phyloP scores from a whole-genome alignment of 2,888 invertebrate species.

The Athripsodes cinereus region DNA sequence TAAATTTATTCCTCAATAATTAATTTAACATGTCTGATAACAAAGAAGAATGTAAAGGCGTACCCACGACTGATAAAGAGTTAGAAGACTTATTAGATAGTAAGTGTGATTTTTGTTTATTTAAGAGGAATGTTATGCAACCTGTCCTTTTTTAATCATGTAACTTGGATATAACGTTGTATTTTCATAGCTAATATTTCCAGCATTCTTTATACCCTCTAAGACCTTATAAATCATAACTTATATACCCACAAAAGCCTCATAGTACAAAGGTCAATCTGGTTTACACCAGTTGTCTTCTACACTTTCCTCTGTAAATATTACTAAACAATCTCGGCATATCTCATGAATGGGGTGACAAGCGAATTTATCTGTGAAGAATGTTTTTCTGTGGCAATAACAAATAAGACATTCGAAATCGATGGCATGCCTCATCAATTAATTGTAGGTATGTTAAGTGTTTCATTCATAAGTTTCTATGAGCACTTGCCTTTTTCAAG shows the following conservation, averaged over 20 bases:
- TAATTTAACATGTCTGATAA: conserved; percentile 32
- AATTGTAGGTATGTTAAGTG: too few species aligned
- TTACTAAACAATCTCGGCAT: too few species aligned
- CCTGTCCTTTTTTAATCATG: not conserved
- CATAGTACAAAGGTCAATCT: not conserved
- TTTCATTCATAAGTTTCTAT: too few species aligned
- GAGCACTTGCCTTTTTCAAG: too few species aligned
- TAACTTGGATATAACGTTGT: not conserved
- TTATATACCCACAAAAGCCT: not conserved
- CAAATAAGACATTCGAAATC: too few species aligned
- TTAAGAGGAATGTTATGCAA: not conserved
- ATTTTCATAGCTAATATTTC: not conserved
- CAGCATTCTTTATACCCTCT: too few species aligned
- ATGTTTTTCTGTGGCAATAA: too few species aligned
- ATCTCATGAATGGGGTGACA: too few species aligned
- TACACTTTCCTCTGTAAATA: not conserved
- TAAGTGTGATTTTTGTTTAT: conserved; percentile 40
- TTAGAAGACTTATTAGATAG: conserved; percentile 70
- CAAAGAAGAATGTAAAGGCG: conserved; percentile 28
- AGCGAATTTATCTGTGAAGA: too few species aligned
- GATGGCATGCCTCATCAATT: too few species aligned
- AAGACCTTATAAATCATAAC: too few species aligned
- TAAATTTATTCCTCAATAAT: not conserved
- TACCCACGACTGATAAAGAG: conserved; percentile 53
- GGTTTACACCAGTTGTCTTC: not conserved